Percentiles rank a stretch among this genome's conserved stretches.
These are phyloP conservation scores for Ectropis crepuscularia DNA, from an alignment of 2,888 invertebrate genomes.

Conservation along the genomic window DNA sequence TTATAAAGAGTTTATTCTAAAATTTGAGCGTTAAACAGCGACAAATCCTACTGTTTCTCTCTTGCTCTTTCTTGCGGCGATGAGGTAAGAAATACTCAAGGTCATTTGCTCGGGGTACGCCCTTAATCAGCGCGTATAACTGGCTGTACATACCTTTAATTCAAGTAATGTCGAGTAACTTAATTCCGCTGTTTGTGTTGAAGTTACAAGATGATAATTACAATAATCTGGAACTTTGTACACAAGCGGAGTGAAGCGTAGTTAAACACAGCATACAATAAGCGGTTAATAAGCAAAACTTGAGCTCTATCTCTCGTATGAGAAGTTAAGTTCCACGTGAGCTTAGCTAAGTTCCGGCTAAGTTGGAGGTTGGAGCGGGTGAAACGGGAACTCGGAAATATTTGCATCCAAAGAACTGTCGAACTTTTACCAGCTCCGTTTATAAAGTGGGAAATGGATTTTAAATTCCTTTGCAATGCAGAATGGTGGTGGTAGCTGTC, in stretches of 20 bases:
- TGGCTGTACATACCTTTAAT: too few relatives aligned
- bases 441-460: neutral
- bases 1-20: too few relatives aligned
- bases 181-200: too few relatives aligned
- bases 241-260: constrained; percentile 7
- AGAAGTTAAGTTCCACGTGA: constrained; percentile 20
- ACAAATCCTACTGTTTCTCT: too few relatives aligned
- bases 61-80: too few relatives aligned
- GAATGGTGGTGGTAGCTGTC: too few relatives aligned
- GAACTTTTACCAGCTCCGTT: neutral
- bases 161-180: too few relatives aligned
- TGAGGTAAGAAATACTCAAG: too few relatives aligned
- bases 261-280: constrained; percentile 17
- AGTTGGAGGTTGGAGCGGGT: constrained; percentile 17
- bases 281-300: constrained; percentile 28
- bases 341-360: constrained; percentile 23
- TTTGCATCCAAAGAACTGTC: constrained; percentile 11
- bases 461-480: neutral
- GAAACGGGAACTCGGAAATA: constrained; percentile 13
- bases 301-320: constrained; percentile 16
- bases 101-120: too few relatives aligned
- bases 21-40: too few relatives aligned
- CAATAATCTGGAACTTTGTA: neutral
- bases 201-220: too few relatives aligned
- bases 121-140: too few relatives aligned